phyloP scores from a whole-genome alignment of 2,888 invertebrate genomes.

The Tethea ocularis region DNA sequence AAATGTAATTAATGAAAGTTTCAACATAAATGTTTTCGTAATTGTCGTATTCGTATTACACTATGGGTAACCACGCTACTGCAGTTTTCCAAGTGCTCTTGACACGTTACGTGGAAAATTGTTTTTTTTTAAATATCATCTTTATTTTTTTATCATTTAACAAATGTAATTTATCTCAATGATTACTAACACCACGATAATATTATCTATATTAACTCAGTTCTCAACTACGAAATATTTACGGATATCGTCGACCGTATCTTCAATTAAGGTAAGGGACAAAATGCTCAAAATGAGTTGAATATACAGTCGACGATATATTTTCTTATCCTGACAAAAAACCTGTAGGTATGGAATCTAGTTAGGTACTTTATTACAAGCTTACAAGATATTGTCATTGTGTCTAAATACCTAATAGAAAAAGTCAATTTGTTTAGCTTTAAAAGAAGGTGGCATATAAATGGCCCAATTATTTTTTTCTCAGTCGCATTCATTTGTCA shows the following conservation, averaged over 20 bases:
- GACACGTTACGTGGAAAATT: constrained; percentile 51
- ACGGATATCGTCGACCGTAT: too few species aligned
- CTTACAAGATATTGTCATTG: too few species aligned
- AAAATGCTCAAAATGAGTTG: too few species aligned
- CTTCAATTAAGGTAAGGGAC: too few species aligned
- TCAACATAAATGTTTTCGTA: constrained; percentile 36
- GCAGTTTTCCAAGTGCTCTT: constrained; percentile 40
- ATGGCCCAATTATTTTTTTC: constrained; percentile 68
- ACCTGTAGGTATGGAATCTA: too few species aligned
- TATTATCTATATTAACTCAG: too few species aligned
- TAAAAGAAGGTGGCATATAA: constrained; percentile 60
- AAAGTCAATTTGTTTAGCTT: constrained; percentile 67
- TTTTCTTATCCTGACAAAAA: too few species aligned
- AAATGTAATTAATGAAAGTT: constrained; percentile 27
- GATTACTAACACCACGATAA: too few species aligned
- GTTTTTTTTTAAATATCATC: constrained; percentile 7
- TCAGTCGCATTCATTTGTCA: constrained; percentile 64
- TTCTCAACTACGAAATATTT: too few species aligned
- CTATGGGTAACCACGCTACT: constrained; percentile 49
- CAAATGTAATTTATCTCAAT: too few species aligned
- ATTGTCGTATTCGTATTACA: constrained; percentile 44
- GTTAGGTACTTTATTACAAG: too few species aligned
- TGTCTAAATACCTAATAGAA: constrained; percentile 32
- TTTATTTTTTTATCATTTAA: background rate
- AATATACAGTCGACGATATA: too few species aligned